Base-by-base conservation (phyloP, 2,888 invertebrate genomes). In the Trachelus stipa region DNA sequence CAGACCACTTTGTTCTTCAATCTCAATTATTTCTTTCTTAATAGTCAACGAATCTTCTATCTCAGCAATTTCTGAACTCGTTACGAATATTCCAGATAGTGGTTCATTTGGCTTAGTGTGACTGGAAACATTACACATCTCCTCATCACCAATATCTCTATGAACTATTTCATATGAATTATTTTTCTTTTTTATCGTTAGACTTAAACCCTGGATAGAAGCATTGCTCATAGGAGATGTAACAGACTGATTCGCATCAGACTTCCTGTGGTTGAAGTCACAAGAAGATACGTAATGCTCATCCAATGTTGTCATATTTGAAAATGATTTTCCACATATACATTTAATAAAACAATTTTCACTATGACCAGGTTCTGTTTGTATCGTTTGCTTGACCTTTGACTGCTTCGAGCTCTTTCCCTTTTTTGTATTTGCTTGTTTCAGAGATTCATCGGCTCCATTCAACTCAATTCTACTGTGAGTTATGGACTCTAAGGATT, bases 121-220 rank as follows among this genome's bases (percentile, higher is more conserved):
- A 40, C 76, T 81, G 15, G 73, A 79, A 74, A 83, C 81, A 74
- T 85, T 81, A 0, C 80, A 81, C 37, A 75, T 82, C 15, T 86
- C 83, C 56, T 87, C 85, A 12, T 82, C 81, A 30, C 80, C 83
- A 33, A 76, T 81, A 74, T 87, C 86, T 77, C 83, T 89, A 34
- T 86, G 87, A 15, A 91, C 89, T 79, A 91, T 88, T 80, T 91
- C 89, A 80, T 91, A 91, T 1, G 89, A 90, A 85, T 91, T 85
- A 78, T 91, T 90, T 73, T 87, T 89, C 78, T 90, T 91, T 77
- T 91, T 91, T 37, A 91, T 91, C 30, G 89, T 91, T 76, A 91
- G 90, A 69, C 85, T 90, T 74, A 91, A 89, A 33, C 89, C 90
- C 80, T 87, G 87, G 34, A 88, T 87, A 40, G 89, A 88, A 79